phyloP scores from a whole-genome alignment of 2,113 vertebrate species.

The Limnothrissa miodon region DNA sequence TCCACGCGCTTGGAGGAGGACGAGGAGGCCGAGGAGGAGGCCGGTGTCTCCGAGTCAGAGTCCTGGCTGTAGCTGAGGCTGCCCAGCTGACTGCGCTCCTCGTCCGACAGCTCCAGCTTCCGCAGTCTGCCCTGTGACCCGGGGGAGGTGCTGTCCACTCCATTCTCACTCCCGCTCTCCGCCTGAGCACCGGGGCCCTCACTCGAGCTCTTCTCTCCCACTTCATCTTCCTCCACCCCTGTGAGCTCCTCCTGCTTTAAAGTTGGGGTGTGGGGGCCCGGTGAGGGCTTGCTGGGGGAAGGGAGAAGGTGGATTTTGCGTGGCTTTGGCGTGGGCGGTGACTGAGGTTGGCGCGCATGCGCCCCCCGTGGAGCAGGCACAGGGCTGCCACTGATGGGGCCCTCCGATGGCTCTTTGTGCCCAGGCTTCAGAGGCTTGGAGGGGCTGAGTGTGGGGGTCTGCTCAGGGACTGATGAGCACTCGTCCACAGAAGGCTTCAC shows the following conservation, averaged over 20 bases:
- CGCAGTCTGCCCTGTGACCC: constrained; percentile 58
- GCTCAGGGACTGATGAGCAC: neutral
- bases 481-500: constrained; percentile 24
- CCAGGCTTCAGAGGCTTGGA: constrained; percentile 4
- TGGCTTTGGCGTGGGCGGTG: constrained; percentile 1
- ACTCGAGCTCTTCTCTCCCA: neutral
- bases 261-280: neutral
- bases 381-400: constrained; percentile 24
- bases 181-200: neutral
- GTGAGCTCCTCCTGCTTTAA: neutral
- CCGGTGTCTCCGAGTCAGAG: constrained; percentile 64
- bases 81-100: constrained; percentile 78
- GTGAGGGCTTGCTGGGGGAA: constrained; percentile 29
- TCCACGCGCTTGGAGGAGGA: constrained; percentile 57
- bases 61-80: constrained; percentile 74
- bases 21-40: constrained; percentile 66
- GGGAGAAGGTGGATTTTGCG: neutral
- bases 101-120: constrained; percentile 65
- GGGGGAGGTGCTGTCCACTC: neutral
- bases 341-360: neutral
- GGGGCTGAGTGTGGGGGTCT: neutral
- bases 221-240: neutral
- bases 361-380: constrained; percentile 63
- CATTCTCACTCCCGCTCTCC: neutral
- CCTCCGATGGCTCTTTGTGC: neutral